Conservation (phyloP, 1,140 invertebrate species). For the Potamilus streckersoni region DNA sequence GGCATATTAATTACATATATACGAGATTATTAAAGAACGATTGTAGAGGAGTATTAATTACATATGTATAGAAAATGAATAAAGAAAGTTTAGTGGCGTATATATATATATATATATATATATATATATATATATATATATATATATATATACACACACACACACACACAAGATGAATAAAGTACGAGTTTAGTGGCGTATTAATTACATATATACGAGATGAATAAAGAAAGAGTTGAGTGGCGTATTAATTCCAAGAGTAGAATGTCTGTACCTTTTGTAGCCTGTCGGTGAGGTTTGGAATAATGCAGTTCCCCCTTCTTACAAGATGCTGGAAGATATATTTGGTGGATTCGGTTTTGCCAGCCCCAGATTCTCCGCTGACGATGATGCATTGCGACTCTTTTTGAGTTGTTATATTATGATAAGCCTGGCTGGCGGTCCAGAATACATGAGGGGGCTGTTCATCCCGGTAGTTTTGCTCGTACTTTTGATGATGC, state of each 20-base stretch:
- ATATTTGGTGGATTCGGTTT: conserved; percentile 80
- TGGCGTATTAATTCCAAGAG: not conserved
- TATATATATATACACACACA: too few relatives aligned
- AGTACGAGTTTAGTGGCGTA: not conserved
- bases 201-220: not conserved
- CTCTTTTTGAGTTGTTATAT: conserved; percentile 81
- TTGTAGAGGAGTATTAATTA: not conserved
- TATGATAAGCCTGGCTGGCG: conserved; percentile 80
- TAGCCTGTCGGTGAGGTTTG: conserved; percentile 9
- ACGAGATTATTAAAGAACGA: not conserved
- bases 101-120: too few relatives aligned
- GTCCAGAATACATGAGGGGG: conserved; percentile 87
- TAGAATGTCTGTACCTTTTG: conserved; percentile 4
- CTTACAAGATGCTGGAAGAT: conserved; percentile 38
- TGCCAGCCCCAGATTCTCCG: conserved; percentile 95
- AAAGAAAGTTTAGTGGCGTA: not conserved
- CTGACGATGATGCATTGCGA: conserved; percentile 67
- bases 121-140: too few relatives aligned
- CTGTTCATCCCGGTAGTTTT: conserved; percentile 44
- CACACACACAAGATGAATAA: not conserved
- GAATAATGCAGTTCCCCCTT: not conserved
- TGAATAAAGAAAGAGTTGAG: not conserved
- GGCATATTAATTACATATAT: not conserved
- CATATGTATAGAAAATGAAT: not conserved
- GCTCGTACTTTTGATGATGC: not conserved